Evolutionary conservation across 2,888 invertebrate species (phyloP), one percentile per base, ranked within the genome.

Genomic region (Cosmorhoe ocellata): DNA sequence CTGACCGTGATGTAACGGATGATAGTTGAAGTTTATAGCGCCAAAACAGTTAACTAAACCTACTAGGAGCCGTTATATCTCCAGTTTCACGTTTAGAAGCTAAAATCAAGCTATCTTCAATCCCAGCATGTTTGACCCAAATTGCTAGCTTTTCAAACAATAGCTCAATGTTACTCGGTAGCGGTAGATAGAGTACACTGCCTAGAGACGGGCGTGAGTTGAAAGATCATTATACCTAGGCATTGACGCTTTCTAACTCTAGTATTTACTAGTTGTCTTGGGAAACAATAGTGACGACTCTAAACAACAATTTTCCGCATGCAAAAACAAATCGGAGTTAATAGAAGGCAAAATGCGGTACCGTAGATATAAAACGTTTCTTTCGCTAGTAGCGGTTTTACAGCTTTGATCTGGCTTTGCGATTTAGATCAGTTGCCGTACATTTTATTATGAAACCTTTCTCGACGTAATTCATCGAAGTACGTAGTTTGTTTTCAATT

Each of bases 101-200:
- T 42, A 38, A n/a, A n/a, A 18, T 18, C 2, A 28, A 33, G n/a
- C 51, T 31, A 37, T 46, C 27, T 40, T 34, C 41, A 42, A 24
- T 14, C 8, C 24, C 42, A 34, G 39, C 37, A 2, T 33, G 38
- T 43, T 49, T 42, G 47, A 47, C 52, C 52, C 36, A 34, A 52
- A 52, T 52, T 34, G 38, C 22, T 30, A 37, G 41, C 39, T 53
- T 48, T 37, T 26, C 48, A 40, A 48, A 52, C 52, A 52, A 52
- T 47, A 42, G 42, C 46, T 46, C 42, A 42, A 38, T 40, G 12
- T 30, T 42, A 24, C 30, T 32, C 41, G 14, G 34, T 26, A 41
- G 47, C 26, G 7, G 10, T 37, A 42, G 10, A 22, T 38, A n/a
- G 2, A 22, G 44, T 40, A 36, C 37, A 37, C 31, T 45, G 51